Evolutionary conservation across 2,888 invertebrate genomes (phyloP), one percentile per base, ranked within the genome.

Genomic region (Acleris sparsana): DNA sequence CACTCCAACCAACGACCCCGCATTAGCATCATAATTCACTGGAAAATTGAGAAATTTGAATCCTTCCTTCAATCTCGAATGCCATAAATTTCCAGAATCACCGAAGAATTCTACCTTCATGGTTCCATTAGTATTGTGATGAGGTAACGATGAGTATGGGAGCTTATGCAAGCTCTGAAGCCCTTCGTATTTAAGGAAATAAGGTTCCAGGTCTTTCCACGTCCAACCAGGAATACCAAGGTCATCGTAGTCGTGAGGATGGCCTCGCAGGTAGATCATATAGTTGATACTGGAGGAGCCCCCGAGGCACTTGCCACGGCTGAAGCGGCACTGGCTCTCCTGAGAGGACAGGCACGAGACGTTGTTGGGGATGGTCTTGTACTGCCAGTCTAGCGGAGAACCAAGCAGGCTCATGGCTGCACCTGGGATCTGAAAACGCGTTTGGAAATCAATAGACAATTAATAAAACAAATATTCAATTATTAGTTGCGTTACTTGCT

Each of bases 201-300:
- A 88, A 0, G 88, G 87, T 65, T 78, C 66, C 2, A 89, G 63
- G 29, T 86, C 82, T 0, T 75, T 57, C 84, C 84, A 88, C 39
- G 74, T 70, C 89, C 89, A 89, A 9, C 82, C 87, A 2, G 83
- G 70, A 17, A 83, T 62, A 55, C 69, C 62, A 20, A 80, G 77
- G 13, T 79, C 53, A 53, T 72, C 75, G 61, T 82, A 87, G 73
- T 89, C 88, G 0, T 9, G 53, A 0, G 74, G 77, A 67, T 80
- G 82, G 2, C 89, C 89, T 39, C 89, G 83, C 1, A 79, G 77
- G 74, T 87, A 87, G 69, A 88, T 70, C 88, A 89, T 87, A 73
- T 82, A 80, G 75, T 89, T 89, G 71, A 85, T 84, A 72, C 78
- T 78, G 60, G 88, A 84, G 68, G 89, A 87, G 61, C 89, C 89